Evolutionary conservation across 2,113 vertebrate genomes (phyloP), one percentile per base, ranked within the genome.

Genomic region (Marmota monax): DNA sequence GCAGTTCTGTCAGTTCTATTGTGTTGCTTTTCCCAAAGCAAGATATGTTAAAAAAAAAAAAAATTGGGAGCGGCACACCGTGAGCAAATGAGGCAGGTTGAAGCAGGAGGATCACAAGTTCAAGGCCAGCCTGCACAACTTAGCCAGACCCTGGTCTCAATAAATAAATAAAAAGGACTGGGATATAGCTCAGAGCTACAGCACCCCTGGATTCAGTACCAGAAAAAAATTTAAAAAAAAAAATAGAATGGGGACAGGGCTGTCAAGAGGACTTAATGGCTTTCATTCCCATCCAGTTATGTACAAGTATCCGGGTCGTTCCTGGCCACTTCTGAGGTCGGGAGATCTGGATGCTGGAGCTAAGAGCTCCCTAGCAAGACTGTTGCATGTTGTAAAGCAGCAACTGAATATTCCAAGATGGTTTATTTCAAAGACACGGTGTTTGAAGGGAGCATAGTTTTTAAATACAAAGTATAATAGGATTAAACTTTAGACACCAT

Each of bases 391-490:
- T 32, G 27, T 0, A 6, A 53, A 63, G 37, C 76, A 63, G 23
- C 42, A 58, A 7, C 20, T 45, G 27, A 10, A 10, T 74, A 45
- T 9, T 48, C 63, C 23, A 0, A 16, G 58, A 45, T 65, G 48
- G 74, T 29, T 77, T 76, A 7, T 51, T 42, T 23, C 27, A 12
- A 51, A 80, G 53, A 70, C 37, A 27, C 22, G n/a, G 20, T 34
- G 25, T 87, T 77, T 72, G 29, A 86, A 93, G 25, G 45, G 58
- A 94, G 29, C 34, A 94, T 32, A 34, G 74, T 72, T 93, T 95
- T 82, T 12, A 63, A 84, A 87, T 61, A n/a, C 45, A 63, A 90
- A 70, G 5, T 63, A 7, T 51, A 72, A 22, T n/a, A 61, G 27
- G 32, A 34, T 34, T 16, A 69, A 69, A 34, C 65, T 69, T 73